Evolutionary conservation across 2,113 vertebrate genomes (phyloP).

Genomic region (Scortum barcoo): DNA sequence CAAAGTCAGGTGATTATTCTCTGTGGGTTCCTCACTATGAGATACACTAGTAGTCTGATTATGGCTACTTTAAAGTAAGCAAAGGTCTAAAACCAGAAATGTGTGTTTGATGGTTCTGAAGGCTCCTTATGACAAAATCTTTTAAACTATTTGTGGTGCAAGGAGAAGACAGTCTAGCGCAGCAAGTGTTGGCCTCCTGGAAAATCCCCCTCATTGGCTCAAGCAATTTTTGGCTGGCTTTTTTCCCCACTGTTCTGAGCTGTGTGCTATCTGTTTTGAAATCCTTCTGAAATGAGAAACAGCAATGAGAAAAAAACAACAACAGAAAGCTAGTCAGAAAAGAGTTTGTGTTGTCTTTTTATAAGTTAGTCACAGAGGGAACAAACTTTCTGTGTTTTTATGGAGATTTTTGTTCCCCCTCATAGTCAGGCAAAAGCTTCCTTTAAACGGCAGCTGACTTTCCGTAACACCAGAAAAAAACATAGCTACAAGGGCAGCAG

Average conservation of each 20-base stretch:
- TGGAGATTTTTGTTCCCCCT: not conserved
- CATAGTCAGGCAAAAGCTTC: not conserved
- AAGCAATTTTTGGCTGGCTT: not conserved
- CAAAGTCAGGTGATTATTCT: no score
- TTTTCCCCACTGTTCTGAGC: not conserved
- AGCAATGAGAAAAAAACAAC: not conserved
- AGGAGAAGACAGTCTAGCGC: not conserved
- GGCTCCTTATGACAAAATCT: not conserved
- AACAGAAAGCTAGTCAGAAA: accelerated
- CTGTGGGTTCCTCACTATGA: not conserved
- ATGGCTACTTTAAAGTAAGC: not conserved
- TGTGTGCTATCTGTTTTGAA: not conserved
- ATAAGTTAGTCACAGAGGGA: not conserved
- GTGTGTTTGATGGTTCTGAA: not conserved
- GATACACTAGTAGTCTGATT: not conserved
- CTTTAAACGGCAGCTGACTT: slow-evolving; percentile 6
- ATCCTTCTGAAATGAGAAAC: not conserved
- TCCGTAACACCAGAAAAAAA: not conserved
- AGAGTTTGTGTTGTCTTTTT: not conserved
- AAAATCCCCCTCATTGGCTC: slow-evolving; percentile 22
- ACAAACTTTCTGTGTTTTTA: not conserved
- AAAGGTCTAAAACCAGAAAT: no score
- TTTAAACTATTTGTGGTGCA: not conserved
- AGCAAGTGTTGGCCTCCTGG: not conserved
- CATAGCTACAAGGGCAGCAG: slow-evolving; percentile 27